These are phyloP conservation scores for Crypturellus tataupa DNA, from an alignment of 2,797 vertebrate genomes.

Conservation along the genomic window DNA sequence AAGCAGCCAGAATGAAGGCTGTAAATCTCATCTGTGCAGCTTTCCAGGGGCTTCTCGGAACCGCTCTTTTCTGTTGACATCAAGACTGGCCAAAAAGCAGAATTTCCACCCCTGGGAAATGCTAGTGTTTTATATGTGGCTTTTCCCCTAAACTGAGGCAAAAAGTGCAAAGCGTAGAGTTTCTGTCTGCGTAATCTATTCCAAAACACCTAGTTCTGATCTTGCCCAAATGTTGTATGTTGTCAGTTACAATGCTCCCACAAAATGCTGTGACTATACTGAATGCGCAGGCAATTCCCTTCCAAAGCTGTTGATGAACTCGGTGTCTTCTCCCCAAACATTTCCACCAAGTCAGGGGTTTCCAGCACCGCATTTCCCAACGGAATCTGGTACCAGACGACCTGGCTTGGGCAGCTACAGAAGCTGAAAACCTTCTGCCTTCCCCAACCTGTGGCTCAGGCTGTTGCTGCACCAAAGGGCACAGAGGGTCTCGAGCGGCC, in stretches of 20 bases:
- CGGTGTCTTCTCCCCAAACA: slow-evolving; percentile 1
- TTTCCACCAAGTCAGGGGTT: slow-evolving; percentile 6
- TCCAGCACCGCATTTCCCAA: neutral
- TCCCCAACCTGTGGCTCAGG: neutral
- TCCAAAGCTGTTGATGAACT: neutral
- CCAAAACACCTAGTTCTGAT: neutral
- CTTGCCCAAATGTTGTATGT: neutral
- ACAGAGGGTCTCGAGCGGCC: neutral
- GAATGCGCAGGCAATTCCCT: neutral
- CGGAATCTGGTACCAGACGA: slow-evolving; percentile 18
- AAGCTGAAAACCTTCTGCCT: neutral
- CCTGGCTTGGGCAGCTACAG: neutral
- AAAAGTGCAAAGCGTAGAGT: neutral
- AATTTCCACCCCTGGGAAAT: neutral
- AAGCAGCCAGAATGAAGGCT: neutral
- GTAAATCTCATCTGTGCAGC: neutral
- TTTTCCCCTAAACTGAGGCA: slow-evolving; percentile 7
- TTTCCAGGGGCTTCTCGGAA: neutral
- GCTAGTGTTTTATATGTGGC: neutral
- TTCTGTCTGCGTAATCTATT: neutral
- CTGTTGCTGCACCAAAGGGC: neutral
- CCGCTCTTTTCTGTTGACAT: neutral
- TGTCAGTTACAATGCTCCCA: neutral
- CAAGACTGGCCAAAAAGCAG: neutral
- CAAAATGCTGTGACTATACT: neutral